Evolutionary conservation across 2,888 invertebrate genomes (phyloP).

Genomic region (Parapristionchus giblindavisi): DNA sequence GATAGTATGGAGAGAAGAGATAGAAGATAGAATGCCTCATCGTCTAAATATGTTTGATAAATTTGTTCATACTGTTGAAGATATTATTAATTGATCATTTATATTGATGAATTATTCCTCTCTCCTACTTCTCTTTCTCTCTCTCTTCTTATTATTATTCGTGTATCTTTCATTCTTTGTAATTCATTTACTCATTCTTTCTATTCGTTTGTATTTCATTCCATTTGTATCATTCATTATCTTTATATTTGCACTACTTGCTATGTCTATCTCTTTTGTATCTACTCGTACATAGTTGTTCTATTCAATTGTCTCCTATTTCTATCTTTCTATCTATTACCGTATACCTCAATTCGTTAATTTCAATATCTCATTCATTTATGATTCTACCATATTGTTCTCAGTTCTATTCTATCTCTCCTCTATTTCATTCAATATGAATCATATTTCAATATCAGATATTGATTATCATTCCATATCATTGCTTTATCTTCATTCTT

Average conservation of each 20-base stretch:
- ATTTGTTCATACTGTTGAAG: background rate
- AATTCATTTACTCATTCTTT: background rate
- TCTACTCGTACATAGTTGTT: background rate
- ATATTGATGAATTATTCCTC: background rate
- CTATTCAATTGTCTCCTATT: background rate
- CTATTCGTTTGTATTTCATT: background rate
- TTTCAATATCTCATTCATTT: background rate
- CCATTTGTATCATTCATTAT: background rate
- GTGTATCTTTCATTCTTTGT: background rate
- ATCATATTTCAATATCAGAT: too few species aligned
- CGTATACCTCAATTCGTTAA: background rate
- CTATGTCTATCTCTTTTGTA: background rate
- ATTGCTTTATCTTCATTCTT: too few species aligned
- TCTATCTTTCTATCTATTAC: background rate
- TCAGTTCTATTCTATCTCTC: background rate
- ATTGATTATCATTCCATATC: too few species aligned
- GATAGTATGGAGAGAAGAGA: constrained; percentile 4
- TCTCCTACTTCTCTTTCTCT: background rate
- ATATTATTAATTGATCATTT: background rate
- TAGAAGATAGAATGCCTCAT: constrained; percentile 13
- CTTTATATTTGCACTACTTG: background rate
- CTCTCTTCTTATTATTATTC: background rate
- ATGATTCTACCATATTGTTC: background rate
- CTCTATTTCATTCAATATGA: background rate
- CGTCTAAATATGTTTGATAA: constrained; percentile 19